Conservation (phyloP, 2,888 invertebrate species). For the Lydus trimaculatus region DNA sequence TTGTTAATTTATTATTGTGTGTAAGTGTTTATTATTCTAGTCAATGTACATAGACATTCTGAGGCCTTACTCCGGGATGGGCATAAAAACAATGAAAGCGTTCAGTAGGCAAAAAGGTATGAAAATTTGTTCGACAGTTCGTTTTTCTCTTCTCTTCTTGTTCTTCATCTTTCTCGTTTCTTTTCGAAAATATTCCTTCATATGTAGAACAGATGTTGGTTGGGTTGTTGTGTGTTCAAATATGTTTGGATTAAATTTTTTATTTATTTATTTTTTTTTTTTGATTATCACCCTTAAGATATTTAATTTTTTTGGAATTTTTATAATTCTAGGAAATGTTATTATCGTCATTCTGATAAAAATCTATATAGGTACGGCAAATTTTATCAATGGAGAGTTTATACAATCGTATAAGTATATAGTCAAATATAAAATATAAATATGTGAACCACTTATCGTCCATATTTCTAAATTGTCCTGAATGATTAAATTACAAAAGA, state of each 20-base stretch:
- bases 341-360: not conserved
- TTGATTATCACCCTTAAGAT: not conserved
- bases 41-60: slow-evolving; percentile 68
- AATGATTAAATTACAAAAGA: slow-evolving; percentile 41
- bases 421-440: not conserved
- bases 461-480: slow-evolving; percentile 34
- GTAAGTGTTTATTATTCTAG: slow-evolving; percentile 50
- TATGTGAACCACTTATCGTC: not conserved
- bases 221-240: no score
- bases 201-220: slow-evolving; percentile 36
- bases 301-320: not conserved
- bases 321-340: not conserved
- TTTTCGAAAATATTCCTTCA: slow-evolving; percentile 20
- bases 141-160: not conserved
- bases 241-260: no score
- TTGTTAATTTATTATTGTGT: slow-evolving; percentile 32
- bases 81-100: slow-evolving; percentile 89
- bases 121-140: slow-evolving; percentile 32
- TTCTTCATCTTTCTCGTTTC: not conserved
- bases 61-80: slow-evolving; percentile 73
- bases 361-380: no score
- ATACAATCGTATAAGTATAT: not conserved
- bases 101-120: slow-evolving; percentile 85
- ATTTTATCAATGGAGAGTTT: not conserved
- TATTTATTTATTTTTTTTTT: not conserved